Evolutionary conservation across 2,113 vertebrate species (phyloP), one percentile per base, ranked within the genome.

Genomic region (Heliornis fulica): DNA sequence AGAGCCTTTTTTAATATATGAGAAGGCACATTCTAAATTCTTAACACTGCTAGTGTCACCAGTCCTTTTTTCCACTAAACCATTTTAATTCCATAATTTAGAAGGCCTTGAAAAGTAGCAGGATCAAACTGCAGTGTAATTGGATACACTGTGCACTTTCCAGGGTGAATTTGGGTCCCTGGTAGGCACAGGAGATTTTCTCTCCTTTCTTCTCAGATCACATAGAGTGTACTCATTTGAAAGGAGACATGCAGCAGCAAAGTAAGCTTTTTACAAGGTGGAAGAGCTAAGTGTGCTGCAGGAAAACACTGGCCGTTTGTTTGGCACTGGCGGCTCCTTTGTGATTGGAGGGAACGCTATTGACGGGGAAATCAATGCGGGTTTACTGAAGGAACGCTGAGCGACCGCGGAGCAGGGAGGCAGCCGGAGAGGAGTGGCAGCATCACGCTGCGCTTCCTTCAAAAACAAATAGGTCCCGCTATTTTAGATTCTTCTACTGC

Each of bases 1-100:
- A 97, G 96, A 92, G 94, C 96, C 91, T 96, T 98, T 98, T 98
- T 97, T 94, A 97, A 97, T 95, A 89, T 93, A 97, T 95, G 95
- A 97, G 94, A 97, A 97, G 95, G 89, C 89, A 87, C 86, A 97
- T 96, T 97, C 92, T 94, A 97, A 97, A 98, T 98, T 98, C 98
- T 97, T 97, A 97, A 97, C 96, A 96, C 90, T 97, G 91, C 81
- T 94, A 90, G 82, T 96, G 96, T 97, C 98, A 94, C 97, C 93
- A 81, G 88, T 90, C 78, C 96, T 96, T 96, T 90, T 87, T 89
- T 46, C 81, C 63, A 40, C 86, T 83, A 97, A 97, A 95, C 95
- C 94, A 96, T 97, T 97, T 96, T 94, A 97, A 97, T 98, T 98
- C 94, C 96, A 97, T 98, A 96, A 98, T 97, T 98, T 96, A 98